phyloP scores from a whole-genome alignment of 2,113 vertebrate species.

The Eidolon helvum region DNA sequence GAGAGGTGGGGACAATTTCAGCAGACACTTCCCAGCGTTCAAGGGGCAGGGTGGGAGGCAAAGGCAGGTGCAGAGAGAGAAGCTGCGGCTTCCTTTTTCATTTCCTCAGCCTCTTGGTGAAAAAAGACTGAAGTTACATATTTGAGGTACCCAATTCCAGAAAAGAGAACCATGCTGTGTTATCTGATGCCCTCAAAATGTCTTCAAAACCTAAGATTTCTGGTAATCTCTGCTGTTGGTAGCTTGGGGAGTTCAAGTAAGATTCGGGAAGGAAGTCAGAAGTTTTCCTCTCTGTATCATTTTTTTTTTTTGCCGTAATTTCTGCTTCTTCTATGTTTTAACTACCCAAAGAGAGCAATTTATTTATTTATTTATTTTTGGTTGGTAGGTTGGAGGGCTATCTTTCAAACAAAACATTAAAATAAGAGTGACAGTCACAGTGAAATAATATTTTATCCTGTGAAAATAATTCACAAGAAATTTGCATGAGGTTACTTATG shows the following conservation, averaged over 20 bases:
- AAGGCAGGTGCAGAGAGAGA: neutral
- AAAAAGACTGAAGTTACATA: neutral
- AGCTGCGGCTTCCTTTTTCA: neutral
- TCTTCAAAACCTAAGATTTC: neutral
- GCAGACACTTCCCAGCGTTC: neutral
- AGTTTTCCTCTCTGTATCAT: neutral
- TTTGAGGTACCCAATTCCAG: slow-evolving; percentile 21
- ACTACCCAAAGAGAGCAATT: neutral
- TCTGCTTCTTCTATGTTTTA: neutral
- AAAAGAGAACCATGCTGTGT: slow-evolving; percentile 33
- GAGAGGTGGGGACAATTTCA: neutral
- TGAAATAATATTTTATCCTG: slow-evolving; percentile 24
- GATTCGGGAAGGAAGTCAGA: neutral
- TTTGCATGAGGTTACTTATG: neutral
- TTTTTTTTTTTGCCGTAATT: neutral
- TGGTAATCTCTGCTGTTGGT: neutral
- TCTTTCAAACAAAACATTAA: slow-evolving; percentile 48
- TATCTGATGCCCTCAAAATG: neutral
- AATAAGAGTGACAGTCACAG: neutral
- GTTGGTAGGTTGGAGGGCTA: neutral
- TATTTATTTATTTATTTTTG: slow-evolving; percentile 14
- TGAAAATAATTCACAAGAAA: slow-evolving; percentile 36
- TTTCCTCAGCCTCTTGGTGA: slow-evolving; percentile 4
- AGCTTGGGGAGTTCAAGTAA: neutral
- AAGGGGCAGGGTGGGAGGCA: neutral